Conservation (phyloP, 2,888 invertebrate genomes). For the Microplitis manilae region DNA sequence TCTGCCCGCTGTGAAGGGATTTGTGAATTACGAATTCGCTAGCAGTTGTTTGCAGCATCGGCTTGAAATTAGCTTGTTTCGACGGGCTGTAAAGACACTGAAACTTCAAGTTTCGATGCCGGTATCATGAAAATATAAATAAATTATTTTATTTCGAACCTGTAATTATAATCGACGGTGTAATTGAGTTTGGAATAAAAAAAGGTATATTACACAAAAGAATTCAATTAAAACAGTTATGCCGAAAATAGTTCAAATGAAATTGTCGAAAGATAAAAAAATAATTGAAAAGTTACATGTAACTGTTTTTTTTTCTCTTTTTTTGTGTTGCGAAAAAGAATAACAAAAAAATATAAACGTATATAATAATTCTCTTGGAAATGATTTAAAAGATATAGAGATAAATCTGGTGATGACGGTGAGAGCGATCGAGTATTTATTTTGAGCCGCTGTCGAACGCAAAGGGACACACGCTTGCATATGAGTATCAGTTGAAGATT, state of each 20-base stretch:
- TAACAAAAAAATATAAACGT: not conserved
- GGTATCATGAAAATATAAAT: no score
- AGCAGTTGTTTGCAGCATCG: no score
- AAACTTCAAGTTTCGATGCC: no score
- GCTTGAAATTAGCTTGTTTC: no score
- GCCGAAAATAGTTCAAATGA: not conserved
- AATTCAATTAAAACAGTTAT: no score
- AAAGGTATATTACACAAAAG: no score
- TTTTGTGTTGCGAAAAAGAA: not conserved
- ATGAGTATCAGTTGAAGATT: slow-evolving; percentile 34
- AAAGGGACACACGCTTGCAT: slow-evolving; percentile 32
- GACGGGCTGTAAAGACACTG: no score
- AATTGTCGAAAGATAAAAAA: not conserved
- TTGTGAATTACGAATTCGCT: no score
- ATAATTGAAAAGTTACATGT: not conserved
- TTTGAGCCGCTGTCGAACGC: slow-evolving; percentile 33
- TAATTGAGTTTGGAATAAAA: no score
- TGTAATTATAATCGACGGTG: no score
- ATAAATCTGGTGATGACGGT: slow-evolving; percentile 25
- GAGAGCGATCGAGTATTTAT: slow-evolving; percentile 26
- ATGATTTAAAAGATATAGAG: slow-evolving; percentile 10
- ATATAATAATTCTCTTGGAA: slow-evolving; percentile 2
- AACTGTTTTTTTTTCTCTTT: not conserved
- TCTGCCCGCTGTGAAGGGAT: no score
- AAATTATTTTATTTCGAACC: no score